These are phyloP conservation scores for Petromus typicus DNA, from an alignment of 2,113 vertebrate genomes.

Conservation along the genomic window DNA sequence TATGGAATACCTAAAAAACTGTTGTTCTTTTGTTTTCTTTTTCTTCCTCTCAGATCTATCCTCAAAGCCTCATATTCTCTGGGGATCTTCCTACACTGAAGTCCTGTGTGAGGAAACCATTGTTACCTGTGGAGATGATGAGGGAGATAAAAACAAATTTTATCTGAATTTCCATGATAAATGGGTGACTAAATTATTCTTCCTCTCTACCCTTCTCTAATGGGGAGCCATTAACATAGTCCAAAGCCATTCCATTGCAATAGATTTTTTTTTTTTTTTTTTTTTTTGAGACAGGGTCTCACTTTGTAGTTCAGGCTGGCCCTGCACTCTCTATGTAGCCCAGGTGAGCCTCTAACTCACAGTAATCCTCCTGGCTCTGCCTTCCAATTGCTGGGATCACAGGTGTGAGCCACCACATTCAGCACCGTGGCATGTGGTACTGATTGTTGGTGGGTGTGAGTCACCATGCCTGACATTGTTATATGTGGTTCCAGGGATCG, in stretches of 20 bases:
- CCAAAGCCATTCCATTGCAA: neutral
- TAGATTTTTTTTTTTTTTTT: no score
- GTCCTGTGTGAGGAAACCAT: slow-evolving; percentile 40
- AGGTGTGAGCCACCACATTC: no score
- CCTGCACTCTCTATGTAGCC: no score
- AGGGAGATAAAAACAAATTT: slow-evolving; percentile 48
- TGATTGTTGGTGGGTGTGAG: no score
- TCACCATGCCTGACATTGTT: no score
- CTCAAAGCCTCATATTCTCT: slow-evolving; percentile 45
- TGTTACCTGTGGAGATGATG: slow-evolving; percentile 11
- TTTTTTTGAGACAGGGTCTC: no score
- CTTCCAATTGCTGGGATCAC: no score
- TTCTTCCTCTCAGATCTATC: neutral
- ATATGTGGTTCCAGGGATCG: no score
- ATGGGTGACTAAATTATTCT: slow-evolving; percentile 1
- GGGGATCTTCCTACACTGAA: slow-evolving; percentile 50
- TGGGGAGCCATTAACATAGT: neutral
- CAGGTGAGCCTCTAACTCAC: no score
- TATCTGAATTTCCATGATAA: slow-evolving; percentile 41
- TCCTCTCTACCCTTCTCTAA: slow-evolving; percentile 5
- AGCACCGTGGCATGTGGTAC: no score
- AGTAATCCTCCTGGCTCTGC: no score
- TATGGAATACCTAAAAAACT: neutral
- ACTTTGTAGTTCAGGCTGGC: no score
- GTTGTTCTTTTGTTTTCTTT: neutral